Conservation (phyloP, 2,113 vertebrate species). For the Ammodytes dubius region DNA sequence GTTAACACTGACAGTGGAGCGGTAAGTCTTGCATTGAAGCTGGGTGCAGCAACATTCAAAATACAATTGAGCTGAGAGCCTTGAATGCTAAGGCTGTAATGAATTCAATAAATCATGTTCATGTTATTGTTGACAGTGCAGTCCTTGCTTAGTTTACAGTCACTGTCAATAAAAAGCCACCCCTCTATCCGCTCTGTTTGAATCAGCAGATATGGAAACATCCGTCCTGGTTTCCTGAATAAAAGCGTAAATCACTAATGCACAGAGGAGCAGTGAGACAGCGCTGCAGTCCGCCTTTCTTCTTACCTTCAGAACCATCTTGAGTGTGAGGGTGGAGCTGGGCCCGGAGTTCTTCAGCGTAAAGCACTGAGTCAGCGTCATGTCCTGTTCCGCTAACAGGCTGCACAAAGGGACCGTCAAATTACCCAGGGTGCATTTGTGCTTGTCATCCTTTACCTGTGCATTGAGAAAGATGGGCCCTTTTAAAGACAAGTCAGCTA, state of each 20-base stretch:
- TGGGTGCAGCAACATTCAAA: not conserved
- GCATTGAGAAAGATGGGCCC: not conserved
- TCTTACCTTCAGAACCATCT: conserved; percentile 93
- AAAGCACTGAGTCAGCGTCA: conserved; percentile 93
- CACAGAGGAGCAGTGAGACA: not conserved
- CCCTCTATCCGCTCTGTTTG: not conserved
- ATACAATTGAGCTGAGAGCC: conserved; percentile 3
- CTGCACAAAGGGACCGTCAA: conserved; percentile 88
- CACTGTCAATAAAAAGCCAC: not conserved
- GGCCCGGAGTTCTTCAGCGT: conserved; percentile 94
- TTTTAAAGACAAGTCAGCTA: not conserved
- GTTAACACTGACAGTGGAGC: too few species aligned
- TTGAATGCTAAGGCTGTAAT: not conserved
- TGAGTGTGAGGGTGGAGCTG: conserved; percentile 94
- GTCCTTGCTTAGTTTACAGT: not conserved
- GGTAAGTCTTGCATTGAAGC: too few species aligned
- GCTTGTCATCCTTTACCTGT: conserved; percentile 94
- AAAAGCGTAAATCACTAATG: not conserved
- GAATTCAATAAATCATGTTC: not conserved
- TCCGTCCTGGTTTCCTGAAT: conserved; percentile 4
- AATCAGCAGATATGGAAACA: conserved; percentile 22
- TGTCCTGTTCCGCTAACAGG: conserved; percentile 89
- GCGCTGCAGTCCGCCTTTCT: not conserved
- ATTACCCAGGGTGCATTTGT: conserved; percentile 93
- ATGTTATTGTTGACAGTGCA: not conserved